Evolutionary conservation across 2,797 vertebrate species (phyloP).

Genomic region (Liparis tanakae): DNA sequence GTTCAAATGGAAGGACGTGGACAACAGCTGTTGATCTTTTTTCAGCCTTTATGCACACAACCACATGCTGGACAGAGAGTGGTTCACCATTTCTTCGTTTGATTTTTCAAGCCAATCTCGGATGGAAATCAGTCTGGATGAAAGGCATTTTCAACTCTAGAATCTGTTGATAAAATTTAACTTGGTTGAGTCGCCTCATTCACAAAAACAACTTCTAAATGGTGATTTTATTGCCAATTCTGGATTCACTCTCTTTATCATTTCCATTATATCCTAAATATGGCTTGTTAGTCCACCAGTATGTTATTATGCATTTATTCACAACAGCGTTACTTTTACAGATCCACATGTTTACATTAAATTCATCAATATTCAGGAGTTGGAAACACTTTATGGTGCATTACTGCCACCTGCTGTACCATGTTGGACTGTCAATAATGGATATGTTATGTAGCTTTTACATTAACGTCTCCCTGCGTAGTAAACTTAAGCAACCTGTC

Average conservation of each 20-base stretch:
- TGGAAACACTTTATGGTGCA: background rate
- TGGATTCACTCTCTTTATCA: background rate
- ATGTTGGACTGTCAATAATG: background rate
- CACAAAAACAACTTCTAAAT: background rate
- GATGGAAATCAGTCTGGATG: background rate
- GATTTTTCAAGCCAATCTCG: background rate
- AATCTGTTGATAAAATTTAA: background rate
- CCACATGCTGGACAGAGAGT: background rate
- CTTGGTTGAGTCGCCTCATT: background rate
- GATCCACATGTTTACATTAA: background rate
- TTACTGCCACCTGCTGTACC: conserved; percentile 57
- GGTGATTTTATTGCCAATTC: background rate
- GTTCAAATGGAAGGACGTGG: background rate
- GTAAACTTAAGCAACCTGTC: background rate
- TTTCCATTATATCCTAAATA: background rate
- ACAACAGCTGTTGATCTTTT: background rate
- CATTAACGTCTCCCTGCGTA: background rate
- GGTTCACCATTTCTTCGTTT: background rate
- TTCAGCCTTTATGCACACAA: background rate
- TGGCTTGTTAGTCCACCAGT: background rate
- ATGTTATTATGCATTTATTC: background rate
- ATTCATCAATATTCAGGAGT: background rate
- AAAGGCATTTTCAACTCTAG: background rate
- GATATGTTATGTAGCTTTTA: background rate
- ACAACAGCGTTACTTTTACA: background rate